Conservation (phyloP, 2,113 vertebrate genomes). For the Cichladusa arquata region DNA sequence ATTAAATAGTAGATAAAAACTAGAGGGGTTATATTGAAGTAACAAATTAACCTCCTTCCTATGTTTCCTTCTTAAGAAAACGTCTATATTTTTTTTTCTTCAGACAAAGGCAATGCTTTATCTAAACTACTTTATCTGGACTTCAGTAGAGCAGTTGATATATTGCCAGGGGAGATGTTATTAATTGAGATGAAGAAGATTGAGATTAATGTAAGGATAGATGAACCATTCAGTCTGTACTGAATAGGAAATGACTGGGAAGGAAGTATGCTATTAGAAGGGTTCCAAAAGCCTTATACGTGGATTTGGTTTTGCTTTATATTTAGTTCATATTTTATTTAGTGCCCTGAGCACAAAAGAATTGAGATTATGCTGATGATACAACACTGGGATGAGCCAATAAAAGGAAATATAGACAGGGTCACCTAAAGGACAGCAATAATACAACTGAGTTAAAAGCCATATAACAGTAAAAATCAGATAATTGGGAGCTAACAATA, state of each 20-base stretch:
- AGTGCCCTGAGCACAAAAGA: background rate
- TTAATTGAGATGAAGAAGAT: conserved; percentile 24
- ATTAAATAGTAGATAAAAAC: background rate
- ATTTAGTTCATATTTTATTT: background rate
- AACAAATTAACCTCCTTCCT: background rate
- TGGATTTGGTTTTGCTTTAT: background rate
- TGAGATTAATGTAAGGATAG: background rate
- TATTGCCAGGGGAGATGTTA: background rate
- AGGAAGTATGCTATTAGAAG: background rate
- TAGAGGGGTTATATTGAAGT: background rate
- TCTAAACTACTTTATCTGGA: background rate
- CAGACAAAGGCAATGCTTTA: background rate
- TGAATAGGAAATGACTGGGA: background rate
- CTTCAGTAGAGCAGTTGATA: background rate
- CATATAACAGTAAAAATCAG: background rate
- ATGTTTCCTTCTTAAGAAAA: background rate
- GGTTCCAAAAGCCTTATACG: background rate
- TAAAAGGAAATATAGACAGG: background rate
- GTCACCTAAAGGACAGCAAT: background rate
- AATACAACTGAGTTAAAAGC: background rate
- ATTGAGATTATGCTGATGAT: background rate
- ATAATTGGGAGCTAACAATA: background rate
- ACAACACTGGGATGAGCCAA: background rate
- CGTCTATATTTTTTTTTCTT: background rate
- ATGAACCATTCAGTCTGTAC: background rate